These are phyloP conservation scores for Drosophila tsacasi DNA, from an alignment of 1,140 invertebrate species.

Conservation along the genomic window DNA sequence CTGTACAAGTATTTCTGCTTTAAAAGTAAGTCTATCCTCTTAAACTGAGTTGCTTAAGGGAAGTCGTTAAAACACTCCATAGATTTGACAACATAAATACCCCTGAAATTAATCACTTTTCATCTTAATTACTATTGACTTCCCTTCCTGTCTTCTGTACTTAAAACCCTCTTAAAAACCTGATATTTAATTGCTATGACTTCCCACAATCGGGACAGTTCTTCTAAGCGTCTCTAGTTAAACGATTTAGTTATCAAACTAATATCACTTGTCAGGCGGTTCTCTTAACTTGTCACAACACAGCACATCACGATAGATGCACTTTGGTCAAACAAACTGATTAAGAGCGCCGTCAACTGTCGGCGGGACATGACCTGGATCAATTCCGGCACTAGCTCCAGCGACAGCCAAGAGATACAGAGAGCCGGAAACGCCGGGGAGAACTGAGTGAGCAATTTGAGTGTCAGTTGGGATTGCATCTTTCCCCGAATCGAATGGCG, in stretches of 20 bases:
- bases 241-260: constrained; percentile 17
- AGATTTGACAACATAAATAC: not conserved
- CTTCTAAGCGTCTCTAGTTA: not conserved
- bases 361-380: constrained; percentile 8
- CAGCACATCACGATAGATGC: constrained; percentile 10
- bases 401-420: not conserved
- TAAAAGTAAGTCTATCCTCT: not conserved
- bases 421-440: constrained; percentile 46
- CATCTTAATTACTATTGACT: not conserved
- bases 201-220: not conserved
- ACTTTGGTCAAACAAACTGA: constrained; percentile 20
- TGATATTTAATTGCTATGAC: not conserved
- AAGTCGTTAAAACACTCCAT: not conserved
- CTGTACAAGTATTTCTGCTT: no score
- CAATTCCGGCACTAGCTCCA: constrained; percentile 24
- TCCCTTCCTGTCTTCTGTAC: not conserved
- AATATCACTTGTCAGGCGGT: constrained; percentile 11
- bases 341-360: constrained; percentile 19
- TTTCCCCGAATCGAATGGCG: constrained; percentile 51
- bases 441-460: constrained; percentile 57
- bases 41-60: not conserved
- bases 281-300: constrained; percentile 26
- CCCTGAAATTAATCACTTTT: not conserved
- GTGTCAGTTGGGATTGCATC: constrained; percentile 38
- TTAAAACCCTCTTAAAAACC: constrained; percentile 1